Evolutionary conservation across 2,888 invertebrate genomes (phyloP).

Genomic region (Galerucella calmariensis): DNA sequence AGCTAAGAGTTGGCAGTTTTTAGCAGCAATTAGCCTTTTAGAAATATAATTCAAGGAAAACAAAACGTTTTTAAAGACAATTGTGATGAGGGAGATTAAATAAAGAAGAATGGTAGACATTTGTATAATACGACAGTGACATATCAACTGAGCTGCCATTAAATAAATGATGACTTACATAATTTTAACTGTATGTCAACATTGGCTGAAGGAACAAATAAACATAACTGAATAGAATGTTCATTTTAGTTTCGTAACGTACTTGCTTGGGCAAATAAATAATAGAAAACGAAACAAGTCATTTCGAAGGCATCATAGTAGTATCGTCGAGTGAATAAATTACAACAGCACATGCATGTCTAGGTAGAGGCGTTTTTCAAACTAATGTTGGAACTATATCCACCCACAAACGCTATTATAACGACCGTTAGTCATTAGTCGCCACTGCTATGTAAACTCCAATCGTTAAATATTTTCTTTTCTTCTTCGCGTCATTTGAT

Average conservation of each 20-base stretch:
- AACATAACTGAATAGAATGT: constrained; percentile 22
- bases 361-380: constrained; percentile 51
- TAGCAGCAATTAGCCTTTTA: no score
- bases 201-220: constrained; percentile 10
- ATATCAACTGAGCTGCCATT: not conserved
- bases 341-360: constrained; percentile 42
- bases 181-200: constrained; percentile 4
- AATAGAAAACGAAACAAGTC: constrained; percentile 38
- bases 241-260: constrained; percentile 28
- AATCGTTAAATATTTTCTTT: not conserved
- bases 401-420: constrained; percentile 51
- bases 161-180: constrained; percentile 8
- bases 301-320: constrained; percentile 32
- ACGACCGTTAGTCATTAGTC: constrained; percentile 49
- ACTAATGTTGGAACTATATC: constrained; percentile 51
- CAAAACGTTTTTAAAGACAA: no score
- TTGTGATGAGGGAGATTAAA: not conserved
- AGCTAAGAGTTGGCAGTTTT: no score
- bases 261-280: constrained; percentile 27
- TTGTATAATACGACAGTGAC: not conserved
- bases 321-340: constrained; percentile 38
- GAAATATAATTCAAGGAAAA: no score
- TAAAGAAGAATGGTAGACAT: not conserved
- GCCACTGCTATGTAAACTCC: constrained; percentile 39
- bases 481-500: not conserved